phyloP scores from a whole-genome alignment of 2,797 vertebrate genomes.

The Clamator glandarius region DNA sequence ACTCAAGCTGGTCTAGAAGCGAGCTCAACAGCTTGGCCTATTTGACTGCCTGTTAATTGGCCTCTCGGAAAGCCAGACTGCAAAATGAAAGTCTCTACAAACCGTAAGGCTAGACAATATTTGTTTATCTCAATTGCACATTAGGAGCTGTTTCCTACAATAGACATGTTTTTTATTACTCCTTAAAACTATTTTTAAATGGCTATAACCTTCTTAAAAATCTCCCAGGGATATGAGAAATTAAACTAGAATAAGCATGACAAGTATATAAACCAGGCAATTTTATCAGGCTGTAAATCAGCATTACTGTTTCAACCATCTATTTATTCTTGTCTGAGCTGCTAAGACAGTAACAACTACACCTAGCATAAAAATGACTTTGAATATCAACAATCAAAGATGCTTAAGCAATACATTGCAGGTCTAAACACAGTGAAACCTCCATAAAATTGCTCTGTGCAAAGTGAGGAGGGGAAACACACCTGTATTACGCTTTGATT shows the following conservation, averaged over 20 bases:
- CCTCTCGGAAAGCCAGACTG: constrained; percentile 65
- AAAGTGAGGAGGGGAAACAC: constrained; percentile 49
- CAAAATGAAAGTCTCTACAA: constrained; percentile 48
- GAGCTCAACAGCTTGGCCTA: constrained; percentile 57
- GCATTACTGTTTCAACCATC: constrained; percentile 25
- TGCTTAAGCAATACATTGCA: constrained; percentile 63
- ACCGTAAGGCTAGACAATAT: constrained; percentile 21
- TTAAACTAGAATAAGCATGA: constrained; percentile 68
- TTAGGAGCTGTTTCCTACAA: constrained; percentile 62
- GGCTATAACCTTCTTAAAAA: constrained; percentile 67
- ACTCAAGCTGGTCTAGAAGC: constrained; percentile 48
- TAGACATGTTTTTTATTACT: constrained; percentile 59
- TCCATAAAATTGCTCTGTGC: constrained; percentile 34
- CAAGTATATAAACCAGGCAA: constrained; percentile 58
- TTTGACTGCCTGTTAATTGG: constrained; percentile 60
- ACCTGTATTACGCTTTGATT: constrained; percentile 39
- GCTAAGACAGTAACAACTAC: constrained; percentile 65
- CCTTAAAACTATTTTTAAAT: constrained; percentile 71
- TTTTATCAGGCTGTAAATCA: constrained; percentile 68
- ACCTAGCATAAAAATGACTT: constrained; percentile 62
- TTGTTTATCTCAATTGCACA: constrained; percentile 52
- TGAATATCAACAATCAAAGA: constrained; percentile 71
- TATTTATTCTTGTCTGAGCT: constrained; percentile 67
- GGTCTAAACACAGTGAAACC: constrained; percentile 42
- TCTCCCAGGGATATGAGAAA: constrained; percentile 60